Base-by-base conservation (phyloP, 1,140 invertebrate genomes). In the Ips nitidus region DNA sequence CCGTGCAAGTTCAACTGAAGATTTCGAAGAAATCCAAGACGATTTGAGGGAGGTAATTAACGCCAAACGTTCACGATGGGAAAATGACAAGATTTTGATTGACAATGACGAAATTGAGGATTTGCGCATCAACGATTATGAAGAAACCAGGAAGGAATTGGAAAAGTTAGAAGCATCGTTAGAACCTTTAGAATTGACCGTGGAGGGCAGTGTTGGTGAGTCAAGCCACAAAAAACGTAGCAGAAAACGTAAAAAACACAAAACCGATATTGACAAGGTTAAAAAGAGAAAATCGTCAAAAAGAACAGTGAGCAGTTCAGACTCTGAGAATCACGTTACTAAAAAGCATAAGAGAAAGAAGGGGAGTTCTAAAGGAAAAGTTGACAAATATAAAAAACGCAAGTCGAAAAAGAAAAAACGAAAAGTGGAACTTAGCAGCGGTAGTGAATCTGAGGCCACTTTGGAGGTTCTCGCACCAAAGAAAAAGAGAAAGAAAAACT, bases 71-170 rank as follows among this genome's bases (percentile, higher is more conserved):
- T 50, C 3, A 50, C 6, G 22, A 22, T 50, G 45, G 45, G 22
- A 22, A 22, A 22, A 22, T 22, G 22, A 22, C n/a, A n/a, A n/a
- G n/a, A n/a, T n/a, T n/a, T n/a, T n/a, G n/a, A n/a, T n/a, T n/a
- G n/a, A n/a, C 22, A 22, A 22, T 22, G 22, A 22, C 22, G 22
- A 22, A 22, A 22, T 22, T 22, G 22, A 22, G 22, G 22, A 22
- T 22, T 22, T 22, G 22, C 22, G 22, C 22, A 22, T 65, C 39
- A 55, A 67, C 40, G 73, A 74, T 36, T 66, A 58, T 47, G 53
- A 68, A 37, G 69, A 73, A 70, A 73, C 64, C 41, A 69, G 60
- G 66, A 61, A 60, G 53, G 68, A 70, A 58, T 37, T 73, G 3
- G 41, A 64, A 43, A 50, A 69, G 57, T 43, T 73, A 8, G 65